phyloP scores from a whole-genome alignment of 2,797 vertebrate genomes.

The Forpus xanthops region DNA sequence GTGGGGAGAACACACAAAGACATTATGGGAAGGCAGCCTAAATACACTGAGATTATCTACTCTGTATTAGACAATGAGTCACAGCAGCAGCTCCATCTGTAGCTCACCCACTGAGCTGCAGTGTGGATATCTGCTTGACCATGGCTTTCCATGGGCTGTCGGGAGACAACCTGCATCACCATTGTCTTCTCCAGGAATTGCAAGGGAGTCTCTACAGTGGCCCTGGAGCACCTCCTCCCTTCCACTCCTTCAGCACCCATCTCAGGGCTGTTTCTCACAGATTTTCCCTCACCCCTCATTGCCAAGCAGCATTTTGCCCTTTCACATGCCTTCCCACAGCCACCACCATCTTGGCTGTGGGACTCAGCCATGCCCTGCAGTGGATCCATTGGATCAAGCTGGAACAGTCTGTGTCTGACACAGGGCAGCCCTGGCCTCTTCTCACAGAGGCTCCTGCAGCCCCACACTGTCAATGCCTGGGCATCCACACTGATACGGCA shows the following conservation, averaged over 20 bases:
- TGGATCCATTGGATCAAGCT: accelerated
- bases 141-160: background rate
- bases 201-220: background rate
- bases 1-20: accelerated
- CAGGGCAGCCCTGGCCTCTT: background rate
- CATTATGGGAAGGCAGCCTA: background rate
- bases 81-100: background rate
- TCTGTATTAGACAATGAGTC: background rate
- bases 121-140: background rate
- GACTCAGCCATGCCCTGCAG: accelerated
- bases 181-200: background rate
- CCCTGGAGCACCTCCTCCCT: background rate
- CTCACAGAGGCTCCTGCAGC: background rate
- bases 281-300: background rate
- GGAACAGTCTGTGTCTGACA: background rate
- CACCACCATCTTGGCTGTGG: accelerated
- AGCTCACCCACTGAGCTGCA: background rate
- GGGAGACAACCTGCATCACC: background rate
- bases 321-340: background rate
- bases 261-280: background rate
- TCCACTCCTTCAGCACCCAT: background rate
- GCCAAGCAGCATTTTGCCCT: background rate
- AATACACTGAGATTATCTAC: background rate
- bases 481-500: accelerated
- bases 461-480: background rate